These are phyloP conservation scores for Tribolium madens DNA, from an alignment of 1,140 invertebrate genomes.

Conservation along the genomic window DNA sequence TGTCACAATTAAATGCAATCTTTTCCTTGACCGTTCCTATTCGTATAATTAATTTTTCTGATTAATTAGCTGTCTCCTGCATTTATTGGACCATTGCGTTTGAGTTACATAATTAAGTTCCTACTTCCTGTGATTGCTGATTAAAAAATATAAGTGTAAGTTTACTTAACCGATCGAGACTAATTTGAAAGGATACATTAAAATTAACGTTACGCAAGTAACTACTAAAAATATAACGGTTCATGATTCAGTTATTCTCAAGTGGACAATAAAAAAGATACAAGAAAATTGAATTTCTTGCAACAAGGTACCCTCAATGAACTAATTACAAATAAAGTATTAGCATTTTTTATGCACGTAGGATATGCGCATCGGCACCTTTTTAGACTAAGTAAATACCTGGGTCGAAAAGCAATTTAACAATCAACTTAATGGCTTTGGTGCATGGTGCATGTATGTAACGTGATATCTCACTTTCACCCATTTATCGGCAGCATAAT, in stretches of 20 bases:
- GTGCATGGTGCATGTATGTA: slow-evolving; percentile 7
- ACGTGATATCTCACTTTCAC: slow-evolving; percentile 40
- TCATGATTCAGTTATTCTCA: too few relatives aligned
- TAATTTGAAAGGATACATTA: background rate
- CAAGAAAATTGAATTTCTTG: too few relatives aligned
- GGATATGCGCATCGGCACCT: slow-evolving; percentile 18
- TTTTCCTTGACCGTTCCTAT: slow-evolving; percentile 2
- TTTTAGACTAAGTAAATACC: slow-evolving; percentile 22
- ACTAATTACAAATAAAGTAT: too few relatives aligned
- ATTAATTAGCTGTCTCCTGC: slow-evolving; percentile 23
- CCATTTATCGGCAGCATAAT: background rate
- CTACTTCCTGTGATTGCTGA: slow-evolving; percentile 12
- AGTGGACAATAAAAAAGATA: too few relatives aligned
- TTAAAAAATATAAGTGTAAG: background rate
- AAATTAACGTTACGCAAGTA: background rate
- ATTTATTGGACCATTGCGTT: slow-evolving; percentile 2
- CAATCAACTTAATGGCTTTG: slow-evolving; percentile 40
- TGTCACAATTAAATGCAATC: slow-evolving; percentile 1
- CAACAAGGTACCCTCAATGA: too few relatives aligned
- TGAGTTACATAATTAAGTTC: background rate
- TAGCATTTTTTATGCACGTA: too few relatives aligned
- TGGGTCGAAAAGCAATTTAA: slow-evolving; percentile 39
- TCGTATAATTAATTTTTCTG: slow-evolving; percentile 30
- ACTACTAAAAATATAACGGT: background rate
- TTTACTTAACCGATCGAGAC: slow-evolving; percentile 2